These are phyloP conservation scores for Heliconius erato DNA, from an alignment of 2,888 invertebrate species.

Conservation along the genomic window DNA sequence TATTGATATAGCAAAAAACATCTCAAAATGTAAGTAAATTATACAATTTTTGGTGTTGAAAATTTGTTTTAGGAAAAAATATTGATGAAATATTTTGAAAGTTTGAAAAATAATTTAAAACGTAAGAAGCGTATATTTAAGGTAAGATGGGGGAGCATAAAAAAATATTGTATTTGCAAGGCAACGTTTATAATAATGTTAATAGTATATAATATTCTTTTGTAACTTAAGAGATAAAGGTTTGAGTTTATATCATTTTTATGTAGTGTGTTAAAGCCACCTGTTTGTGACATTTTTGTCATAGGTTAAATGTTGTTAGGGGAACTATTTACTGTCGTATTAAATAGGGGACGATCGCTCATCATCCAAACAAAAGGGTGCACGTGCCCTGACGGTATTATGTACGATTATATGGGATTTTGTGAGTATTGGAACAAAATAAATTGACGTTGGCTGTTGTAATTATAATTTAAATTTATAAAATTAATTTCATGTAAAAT, in stretches of 20 bases:
- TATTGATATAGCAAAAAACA: not conserved
- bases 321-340: slow-evolving; percentile 29
- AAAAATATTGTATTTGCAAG: not conserved
- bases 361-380: slow-evolving; percentile 33
- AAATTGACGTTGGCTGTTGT: not conserved
- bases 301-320: slow-evolving; percentile 24
- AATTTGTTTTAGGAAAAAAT: not conserved
- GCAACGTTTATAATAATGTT: not conserved
- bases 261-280: slow-evolving; percentile 19
- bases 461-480: slow-evolving; percentile 5
- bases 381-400: slow-evolving; percentile 34
- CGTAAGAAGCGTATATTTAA: not conserved
- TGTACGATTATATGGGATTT: slow-evolving; percentile 19
- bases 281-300: slow-evolving; percentile 24
- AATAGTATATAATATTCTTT: not conserved
- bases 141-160: not conserved
- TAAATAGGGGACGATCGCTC: slow-evolving; percentile 29
- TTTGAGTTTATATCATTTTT: not conserved
- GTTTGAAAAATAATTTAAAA: not conserved
- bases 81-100: not conserved
- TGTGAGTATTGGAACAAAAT: slow-evolving; percentile 5
- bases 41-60: not conserved
- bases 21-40: not conserved
- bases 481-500: slow-evolving; percentile 15
- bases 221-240: not conserved